Percentiles rank a stretch among this genome's conserved stretches.
These are phyloP conservation scores for Varanus salvator DNA, from an alignment of 2,113 vertebrate genomes.

Conservation along the genomic window DNA sequence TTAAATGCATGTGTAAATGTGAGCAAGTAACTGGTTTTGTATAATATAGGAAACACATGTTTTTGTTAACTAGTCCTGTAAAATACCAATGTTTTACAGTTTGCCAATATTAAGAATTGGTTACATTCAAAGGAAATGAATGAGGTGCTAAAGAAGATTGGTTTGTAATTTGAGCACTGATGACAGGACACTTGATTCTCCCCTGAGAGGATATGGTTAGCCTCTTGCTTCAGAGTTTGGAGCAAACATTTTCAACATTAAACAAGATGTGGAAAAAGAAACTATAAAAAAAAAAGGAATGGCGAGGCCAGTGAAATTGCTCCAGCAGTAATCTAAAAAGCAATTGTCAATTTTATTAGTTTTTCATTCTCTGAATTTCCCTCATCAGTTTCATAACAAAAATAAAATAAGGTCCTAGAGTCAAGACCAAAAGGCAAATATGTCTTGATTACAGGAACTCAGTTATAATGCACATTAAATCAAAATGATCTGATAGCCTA, in stretches of 20 bases:
- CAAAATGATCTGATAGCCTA: conserved; percentile 27
- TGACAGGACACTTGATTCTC: conserved; percentile 73
- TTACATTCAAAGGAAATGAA: conserved; percentile 64
- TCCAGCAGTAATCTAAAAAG: conserved; percentile 38
- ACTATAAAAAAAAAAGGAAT: conserved; percentile 57
- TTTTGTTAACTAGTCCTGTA: conserved; percentile 67
- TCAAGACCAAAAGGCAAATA: not conserved
- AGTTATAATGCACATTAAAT: conserved; percentile 26
- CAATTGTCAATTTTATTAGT: conserved; percentile 38
- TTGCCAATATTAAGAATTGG: conserved; percentile 65
- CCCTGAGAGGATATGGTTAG: conserved; percentile 52
- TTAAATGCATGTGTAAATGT: conserved; percentile 72
- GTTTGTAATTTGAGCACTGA: conserved; percentile 67
- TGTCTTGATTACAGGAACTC: conserved; percentile 11
- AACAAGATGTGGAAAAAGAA: conserved; percentile 52
- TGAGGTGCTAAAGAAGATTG: conserved; percentile 69
- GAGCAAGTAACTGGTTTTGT: conserved; percentile 66
- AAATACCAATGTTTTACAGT: conserved; percentile 69
- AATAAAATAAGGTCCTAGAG: conserved; percentile 28
- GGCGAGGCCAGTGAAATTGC: conserved; percentile 41
- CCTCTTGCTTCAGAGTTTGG: conserved; percentile 54
- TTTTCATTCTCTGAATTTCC: conserved; percentile 37
- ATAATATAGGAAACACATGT: conserved; percentile 72
- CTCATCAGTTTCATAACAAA: conserved; percentile 37
- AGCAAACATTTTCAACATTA: conserved; percentile 49